These are phyloP conservation scores for Trimorus sp. DNA, from an alignment of 2,888 invertebrate species.

Conservation along the genomic window DNA sequence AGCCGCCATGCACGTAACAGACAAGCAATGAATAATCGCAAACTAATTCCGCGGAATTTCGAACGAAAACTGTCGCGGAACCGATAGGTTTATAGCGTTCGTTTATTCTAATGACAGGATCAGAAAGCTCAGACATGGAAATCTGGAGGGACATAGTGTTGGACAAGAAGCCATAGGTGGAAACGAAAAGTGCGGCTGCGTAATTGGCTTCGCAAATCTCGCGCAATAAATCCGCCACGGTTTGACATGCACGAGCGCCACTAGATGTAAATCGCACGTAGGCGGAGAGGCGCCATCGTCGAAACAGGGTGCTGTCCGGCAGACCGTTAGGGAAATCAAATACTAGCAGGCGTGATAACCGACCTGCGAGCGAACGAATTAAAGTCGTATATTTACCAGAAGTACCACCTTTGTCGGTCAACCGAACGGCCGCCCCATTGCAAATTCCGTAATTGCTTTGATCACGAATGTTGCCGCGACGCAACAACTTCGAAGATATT, in stretches of 20 bases:
- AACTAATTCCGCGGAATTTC: no score
- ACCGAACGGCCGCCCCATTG: slow-evolving; percentile 50
- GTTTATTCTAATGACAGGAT: slow-evolving; percentile 24
- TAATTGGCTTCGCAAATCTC: slow-evolving; percentile 73
- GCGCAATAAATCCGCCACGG: slow-evolving; percentile 71
- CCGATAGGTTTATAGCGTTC: slow-evolving; percentile 2
- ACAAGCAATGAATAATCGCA: neutral
- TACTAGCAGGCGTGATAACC: slow-evolving; percentile 70
- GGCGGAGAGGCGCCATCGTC: slow-evolving; percentile 57
- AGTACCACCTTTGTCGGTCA: slow-evolving; percentile 66
- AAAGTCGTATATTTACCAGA: slow-evolving; percentile 73
- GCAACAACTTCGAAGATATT: slow-evolving; percentile 40
- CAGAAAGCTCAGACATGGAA: slow-evolving; percentile 24
- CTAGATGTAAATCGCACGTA: slow-evolving; percentile 63
- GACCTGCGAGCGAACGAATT: slow-evolving; percentile 71
- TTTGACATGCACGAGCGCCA: slow-evolving; percentile 60
- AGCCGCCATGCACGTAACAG: neutral
- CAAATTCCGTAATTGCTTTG: slow-evolving; percentile 66
- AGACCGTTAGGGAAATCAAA: slow-evolving; percentile 73
- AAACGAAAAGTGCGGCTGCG: slow-evolving; percentile 57
- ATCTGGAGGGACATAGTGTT: slow-evolving; percentile 40
- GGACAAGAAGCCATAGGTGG: slow-evolving; percentile 43
- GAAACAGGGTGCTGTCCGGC: slow-evolving; percentile 54
- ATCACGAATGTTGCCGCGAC: slow-evolving; percentile 62
- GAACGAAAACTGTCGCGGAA: neutral